phyloP scores from a whole-genome alignment of 2,113 vertebrate species.

The Bettongia penicillata region DNA sequence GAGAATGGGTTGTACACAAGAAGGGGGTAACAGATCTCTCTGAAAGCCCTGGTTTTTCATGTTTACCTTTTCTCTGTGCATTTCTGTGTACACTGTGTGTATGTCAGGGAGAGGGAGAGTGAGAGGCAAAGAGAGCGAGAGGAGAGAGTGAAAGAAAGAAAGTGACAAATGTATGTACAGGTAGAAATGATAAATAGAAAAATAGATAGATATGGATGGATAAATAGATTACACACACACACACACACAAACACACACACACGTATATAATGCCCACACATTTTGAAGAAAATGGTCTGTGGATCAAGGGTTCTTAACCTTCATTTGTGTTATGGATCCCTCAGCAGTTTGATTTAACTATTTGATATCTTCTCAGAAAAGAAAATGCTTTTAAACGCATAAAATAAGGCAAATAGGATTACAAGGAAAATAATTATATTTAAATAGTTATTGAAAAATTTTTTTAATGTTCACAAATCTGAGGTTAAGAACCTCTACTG shows the following conservation, averaged over 20 bases:
- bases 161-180: too few relatives aligned
- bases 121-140: too few relatives aligned
- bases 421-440: neutral
- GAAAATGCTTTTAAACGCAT: neutral
- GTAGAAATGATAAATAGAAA: neutral
- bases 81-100: neutral
- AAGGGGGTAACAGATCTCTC: neutral
- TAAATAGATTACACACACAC: neutral
- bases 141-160: too few relatives aligned
- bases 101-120: too few relatives aligned
- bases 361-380: neutral
- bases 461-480: neutral
- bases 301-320: neutral
- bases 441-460: neutral
- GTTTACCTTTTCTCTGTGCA: neutral
- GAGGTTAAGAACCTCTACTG: neutral
- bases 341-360: neutral
- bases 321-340: neutral
- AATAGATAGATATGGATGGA: neutral
- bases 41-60: neutral
- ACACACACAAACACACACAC: neutral
- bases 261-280: neutral
- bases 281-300: neutral
- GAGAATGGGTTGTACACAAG: accelerated
- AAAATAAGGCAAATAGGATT: neutral